Base-by-base conservation (phyloP, 2,888 invertebrate genomes). In the Eutolmus rufibarbis region DNA sequence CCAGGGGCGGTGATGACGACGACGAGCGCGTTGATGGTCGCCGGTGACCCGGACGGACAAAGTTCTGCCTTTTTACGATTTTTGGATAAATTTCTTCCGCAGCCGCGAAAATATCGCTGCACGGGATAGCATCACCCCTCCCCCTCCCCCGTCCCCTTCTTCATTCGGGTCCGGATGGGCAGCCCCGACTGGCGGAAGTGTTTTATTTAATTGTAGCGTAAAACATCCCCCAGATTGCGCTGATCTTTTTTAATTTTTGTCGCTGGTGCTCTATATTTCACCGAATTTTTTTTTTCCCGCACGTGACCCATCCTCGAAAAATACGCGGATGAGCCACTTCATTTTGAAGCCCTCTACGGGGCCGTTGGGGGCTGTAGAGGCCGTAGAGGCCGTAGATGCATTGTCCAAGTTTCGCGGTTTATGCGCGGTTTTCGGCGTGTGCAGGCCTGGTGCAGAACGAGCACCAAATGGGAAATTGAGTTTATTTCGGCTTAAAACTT, bases 141-240 rank as follows among this genome's bases (percentile, higher is more conserved):
- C n/a, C n/a, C n/a, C n/a, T n/a, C n/a, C n/a, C n/a, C n/a, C n/a
- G n/a, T n/a, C n/a, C 5, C 2, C 56, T 5, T 16, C 12, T n/a
- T 14, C 4, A 46, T 19, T 7, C 51, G 8, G 7, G n/a, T 51
- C 66, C 66, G 66, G 66, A 66, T 23, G 28, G 3, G 23, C 2
- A 51, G 7, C 28, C 31, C 16, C 28, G 31, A 14, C 31, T 56
- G 23, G 31, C 56, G 79, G 79, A 51, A 14, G 79, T 79, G 51
- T 66, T 66, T 79, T 79, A 79, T 79, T 79, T 56, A 79, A 79
- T 79, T 79, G 46, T 79, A 51, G 79, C 43, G 79, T 56, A 79
- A 28, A 79, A 23, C 51, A 78, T 78, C 43, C 34, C 76, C 78
- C 78, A 76, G 76, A 76, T 34, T 76, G 76, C n/a, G 7, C 2